These are phyloP conservation scores for Oedothorax gibbosus DNA, from an alignment of 1,140 invertebrate species.

Conservation along the genomic window DNA sequence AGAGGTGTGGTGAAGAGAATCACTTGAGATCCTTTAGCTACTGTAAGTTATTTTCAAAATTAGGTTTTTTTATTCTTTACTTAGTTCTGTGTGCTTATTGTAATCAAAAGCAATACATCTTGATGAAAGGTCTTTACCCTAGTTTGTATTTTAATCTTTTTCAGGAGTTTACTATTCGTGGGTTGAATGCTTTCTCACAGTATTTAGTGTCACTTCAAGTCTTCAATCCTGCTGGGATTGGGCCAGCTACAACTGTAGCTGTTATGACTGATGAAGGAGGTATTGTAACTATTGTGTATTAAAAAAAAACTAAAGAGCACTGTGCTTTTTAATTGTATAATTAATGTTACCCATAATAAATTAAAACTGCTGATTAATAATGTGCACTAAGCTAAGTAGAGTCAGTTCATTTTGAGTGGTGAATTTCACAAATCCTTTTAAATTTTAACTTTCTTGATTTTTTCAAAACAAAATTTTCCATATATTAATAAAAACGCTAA, in stretches of 20 bases:
- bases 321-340: background rate
- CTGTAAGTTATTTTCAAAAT: slow-evolving; percentile 47
- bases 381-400: too few relatives aligned
- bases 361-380: too few relatives aligned
- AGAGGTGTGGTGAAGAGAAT: slow-evolving; percentile 66
- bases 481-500: too few relatives aligned
- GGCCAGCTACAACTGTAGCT: slow-evolving; percentile 78
- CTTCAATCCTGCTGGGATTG: slow-evolving; percentile 80
- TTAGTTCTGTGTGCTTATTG: background rate
- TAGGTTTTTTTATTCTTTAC: background rate
- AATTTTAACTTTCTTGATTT: too few relatives aligned
- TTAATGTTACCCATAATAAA: background rate
- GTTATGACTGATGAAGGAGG: slow-evolving; percentile 85
- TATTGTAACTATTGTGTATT: slow-evolving; percentile 69
- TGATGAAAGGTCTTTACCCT: background rate
- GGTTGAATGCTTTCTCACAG: slow-evolving; percentile 79
- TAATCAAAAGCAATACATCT: background rate
- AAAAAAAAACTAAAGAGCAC: background rate
- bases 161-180: slow-evolving; percentile 79
- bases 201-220: slow-evolving; percentile 82
- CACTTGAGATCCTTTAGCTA: slow-evolving; percentile 61
- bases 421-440: too few relatives aligned
- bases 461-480: too few relatives aligned
- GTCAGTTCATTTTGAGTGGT: too few relatives aligned
- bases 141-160: background rate